A percentile compares a stretch with the other conserved stretches of the same genome.
Conservation (phyloP, 2,113 vertebrate species). For the Colaptes auratus region DNA sequence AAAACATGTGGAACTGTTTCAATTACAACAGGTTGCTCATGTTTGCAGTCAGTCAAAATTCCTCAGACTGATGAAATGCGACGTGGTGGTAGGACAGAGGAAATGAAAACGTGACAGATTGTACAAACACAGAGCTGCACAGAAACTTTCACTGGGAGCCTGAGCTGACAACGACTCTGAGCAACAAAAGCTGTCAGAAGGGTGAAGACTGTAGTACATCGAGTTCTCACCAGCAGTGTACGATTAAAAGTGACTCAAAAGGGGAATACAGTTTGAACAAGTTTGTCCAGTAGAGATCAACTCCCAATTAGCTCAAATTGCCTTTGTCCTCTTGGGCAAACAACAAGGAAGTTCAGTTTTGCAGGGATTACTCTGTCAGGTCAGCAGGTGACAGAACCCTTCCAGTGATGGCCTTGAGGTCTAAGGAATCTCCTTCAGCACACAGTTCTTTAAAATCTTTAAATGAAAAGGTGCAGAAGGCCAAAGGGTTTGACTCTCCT, state of each 20-base stretch:
- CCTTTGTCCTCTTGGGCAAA: slow-evolving; percentile 46
- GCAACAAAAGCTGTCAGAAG: slow-evolving; percentile 76
- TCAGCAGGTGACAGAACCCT: slow-evolving; percentile 14
- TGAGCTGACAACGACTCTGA: slow-evolving; percentile 73
- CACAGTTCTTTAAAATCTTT: slow-evolving; percentile 27
- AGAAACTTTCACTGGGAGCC: slow-evolving; percentile 75
- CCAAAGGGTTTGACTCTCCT: background rate
- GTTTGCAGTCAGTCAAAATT: slow-evolving; percentile 78
- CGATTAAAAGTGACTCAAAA: slow-evolving; percentile 78
- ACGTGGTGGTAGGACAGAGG: slow-evolving; percentile 64
- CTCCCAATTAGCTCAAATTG: slow-evolving; percentile 43
- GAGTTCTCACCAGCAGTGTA: slow-evolving; percentile 69
- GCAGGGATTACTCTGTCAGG: background rate
- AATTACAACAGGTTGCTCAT: slow-evolving; percentile 75
- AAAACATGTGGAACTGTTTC: slow-evolving; percentile 70
- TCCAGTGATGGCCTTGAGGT: slow-evolving; percentile 1
- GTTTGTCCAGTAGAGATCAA: slow-evolving; percentile 67
- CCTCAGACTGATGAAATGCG: slow-evolving; percentile 66
- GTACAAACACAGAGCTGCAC: slow-evolving; percentile 71
- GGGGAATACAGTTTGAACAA: slow-evolving; percentile 65
- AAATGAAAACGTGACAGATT: slow-evolving; percentile 75
- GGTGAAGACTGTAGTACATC: slow-evolving; percentile 64
- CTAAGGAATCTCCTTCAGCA: background rate
- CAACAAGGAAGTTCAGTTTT: slow-evolving; percentile 20
- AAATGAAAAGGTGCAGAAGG: slow-evolving; percentile 18